These are phyloP conservation scores for fruit fly (Drosophila melanogaster) DNA, from an alignment of 1,140 invertebrate genomes.

Conservation along the genomic window DNA sequence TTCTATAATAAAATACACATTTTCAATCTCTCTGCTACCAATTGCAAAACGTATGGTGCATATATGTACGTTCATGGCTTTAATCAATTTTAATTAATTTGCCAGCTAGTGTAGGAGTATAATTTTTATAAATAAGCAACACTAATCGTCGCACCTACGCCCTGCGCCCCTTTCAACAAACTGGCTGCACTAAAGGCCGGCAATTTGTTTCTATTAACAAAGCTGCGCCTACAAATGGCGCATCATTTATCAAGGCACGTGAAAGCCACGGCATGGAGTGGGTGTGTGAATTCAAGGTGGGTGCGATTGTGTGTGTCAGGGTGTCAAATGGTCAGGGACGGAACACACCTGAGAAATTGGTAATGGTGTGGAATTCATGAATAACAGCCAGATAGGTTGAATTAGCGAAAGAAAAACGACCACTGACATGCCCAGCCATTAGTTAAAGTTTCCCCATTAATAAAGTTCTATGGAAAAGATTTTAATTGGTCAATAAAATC, in stretches of 20 bases:
- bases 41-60: slow-evolving; percentile 1
- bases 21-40: slow-evolving; percentile 1
- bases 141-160: slow-evolving; percentile 64
- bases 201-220: slow-evolving; percentile 82
- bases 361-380: slow-evolving; percentile 59
- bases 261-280: slow-evolving; percentile 31
- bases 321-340: slow-evolving; percentile 40
- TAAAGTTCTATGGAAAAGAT: not conserved
- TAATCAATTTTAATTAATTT: slow-evolving; percentile 80
- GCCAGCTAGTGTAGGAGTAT: slow-evolving; percentile 36
- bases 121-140: slow-evolving; percentile 80
- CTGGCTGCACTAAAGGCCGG: slow-evolving; percentile 45
- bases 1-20: too few species aligned
- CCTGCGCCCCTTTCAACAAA: not conserved
- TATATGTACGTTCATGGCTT: slow-evolving; percentile 26
- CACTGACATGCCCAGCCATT: slow-evolving; percentile 28
- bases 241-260: slow-evolving; percentile 73
- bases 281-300: slow-evolving; percentile 9
- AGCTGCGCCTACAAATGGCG: slow-evolving; percentile 77
- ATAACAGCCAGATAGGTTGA: slow-evolving; percentile 28
- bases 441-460: not conserved
- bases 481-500: not conserved
- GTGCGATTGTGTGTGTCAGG: slow-evolving; percentile 11
- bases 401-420: slow-evolving; percentile 15
- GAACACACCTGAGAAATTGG: slow-evolving; percentile 72